A percentile compares a stretch with the other conserved stretches of the same genome.
Evolutionary conservation across 1,140 invertebrate genomes (phyloP).

Genomic region (Ostrea edulis): DNA sequence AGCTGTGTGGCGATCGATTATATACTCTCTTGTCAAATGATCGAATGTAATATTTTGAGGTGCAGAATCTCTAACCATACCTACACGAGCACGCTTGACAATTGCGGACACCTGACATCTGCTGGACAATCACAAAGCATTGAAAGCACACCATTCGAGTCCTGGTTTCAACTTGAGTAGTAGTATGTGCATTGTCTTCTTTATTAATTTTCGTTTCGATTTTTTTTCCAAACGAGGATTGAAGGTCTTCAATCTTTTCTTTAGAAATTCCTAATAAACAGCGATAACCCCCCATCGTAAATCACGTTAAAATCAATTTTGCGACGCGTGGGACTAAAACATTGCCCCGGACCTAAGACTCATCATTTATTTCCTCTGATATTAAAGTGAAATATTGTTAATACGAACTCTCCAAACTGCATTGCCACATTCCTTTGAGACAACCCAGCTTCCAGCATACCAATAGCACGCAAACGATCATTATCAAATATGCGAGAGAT

Average conservation of each 20-base stretch:
- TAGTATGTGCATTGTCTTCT: not conserved
- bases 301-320: not conserved
- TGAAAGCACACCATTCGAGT: slow-evolving; percentile 6
- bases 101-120: not conserved
- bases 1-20: not conserved
- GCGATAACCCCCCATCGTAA: not conserved
- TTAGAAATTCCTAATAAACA: not conserved
- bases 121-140: not conserved
- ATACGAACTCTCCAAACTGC: no score
- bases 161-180: slow-evolving; percentile 18
- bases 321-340: not conserved
- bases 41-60: slow-evolving; percentile 14
- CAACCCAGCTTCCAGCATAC: no score
- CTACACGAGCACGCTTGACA: not conserved
- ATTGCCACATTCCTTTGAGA: no score
- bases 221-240: not conserved
- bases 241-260: not conserved
- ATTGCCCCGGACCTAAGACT: not conserved
- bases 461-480: no score
- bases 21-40: slow-evolving; percentile 15
- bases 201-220: not conserved
- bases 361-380: not conserved
- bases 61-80: not conserved
- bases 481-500: no score
- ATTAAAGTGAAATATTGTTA: not conserved